Evolutionary conservation across 2,797 vertebrate genomes (phyloP).

Genomic region (Gadopsis bispinosus): DNA sequence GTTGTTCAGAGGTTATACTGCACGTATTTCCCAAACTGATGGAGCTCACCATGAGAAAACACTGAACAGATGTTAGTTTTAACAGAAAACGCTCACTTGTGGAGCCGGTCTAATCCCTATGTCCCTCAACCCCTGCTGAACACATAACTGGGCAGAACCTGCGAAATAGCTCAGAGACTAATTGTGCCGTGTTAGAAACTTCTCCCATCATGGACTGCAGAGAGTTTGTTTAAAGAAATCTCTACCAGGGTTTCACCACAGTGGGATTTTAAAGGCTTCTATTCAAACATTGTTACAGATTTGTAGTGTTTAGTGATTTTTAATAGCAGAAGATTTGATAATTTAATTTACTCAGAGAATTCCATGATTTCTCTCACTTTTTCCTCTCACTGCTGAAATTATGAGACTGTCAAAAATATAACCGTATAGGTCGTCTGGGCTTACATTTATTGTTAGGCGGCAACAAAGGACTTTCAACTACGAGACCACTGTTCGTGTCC

Average conservation of each 20-base stretch:
- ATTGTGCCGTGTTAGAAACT: slow-evolving; percentile 73
- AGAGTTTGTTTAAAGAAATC: slow-evolving; percentile 72
- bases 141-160: slow-evolving; percentile 70
- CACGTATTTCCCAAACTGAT: slow-evolving; percentile 59
- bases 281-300: slow-evolving; percentile 4
- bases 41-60: slow-evolving; percentile 55
- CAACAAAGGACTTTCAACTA: too few relatives aligned
- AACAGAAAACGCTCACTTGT: slow-evolving; percentile 61
- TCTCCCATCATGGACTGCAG: slow-evolving; percentile 63
- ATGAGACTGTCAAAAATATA: too few relatives aligned
- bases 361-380: background rate
- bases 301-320: slow-evolving; percentile 1
- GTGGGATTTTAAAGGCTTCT: slow-evolving; percentile 21
- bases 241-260: slow-evolving; percentile 28
- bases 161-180: slow-evolving; percentile 77
- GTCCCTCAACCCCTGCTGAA: slow-evolving; percentile 51
- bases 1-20: slow-evolving; percentile 54
- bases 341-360: background rate
- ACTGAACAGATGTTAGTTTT: slow-evolving; percentile 76
- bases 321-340: too few relatives aligned
- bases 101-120: slow-evolving; percentile 50
- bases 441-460: too few relatives aligned
- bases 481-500: too few relatives aligned
- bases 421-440: too few relatives aligned
- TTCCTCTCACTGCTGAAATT: background rate